Percentiles rank a stretch among this genome's conserved stretches.
Evolutionary conservation across 2,113 vertebrate species (phyloP).

Genomic region (Poeciliopsis occidentalis): DNA sequence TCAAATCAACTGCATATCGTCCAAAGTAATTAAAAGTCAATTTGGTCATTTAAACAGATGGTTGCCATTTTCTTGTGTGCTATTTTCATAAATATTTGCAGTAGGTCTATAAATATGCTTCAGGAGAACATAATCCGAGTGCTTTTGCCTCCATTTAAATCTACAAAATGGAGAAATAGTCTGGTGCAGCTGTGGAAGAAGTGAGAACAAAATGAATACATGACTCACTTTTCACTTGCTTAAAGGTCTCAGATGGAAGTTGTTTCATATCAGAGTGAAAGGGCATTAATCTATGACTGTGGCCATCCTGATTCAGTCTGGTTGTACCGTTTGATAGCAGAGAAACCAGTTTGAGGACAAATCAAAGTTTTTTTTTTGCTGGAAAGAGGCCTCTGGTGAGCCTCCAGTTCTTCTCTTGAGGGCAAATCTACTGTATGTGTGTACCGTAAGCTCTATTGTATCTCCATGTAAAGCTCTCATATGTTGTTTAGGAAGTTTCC

Average conservation of each 20-base stretch:
- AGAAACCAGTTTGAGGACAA: background rate
- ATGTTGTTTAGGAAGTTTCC: conserved; percentile 66
- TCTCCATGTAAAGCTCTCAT: conserved; percentile 74
- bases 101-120: background rate
- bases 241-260: conserved; percentile 20
- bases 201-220: background rate
- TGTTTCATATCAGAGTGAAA: conserved; percentile 31
- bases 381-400: conserved; percentile 18
- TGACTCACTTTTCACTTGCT: conserved; percentile 3
- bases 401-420: conserved; percentile 37
- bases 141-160: background rate
- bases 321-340: background rate
- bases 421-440: conserved; percentile 56
- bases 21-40: background rate
- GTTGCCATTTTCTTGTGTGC: no score
- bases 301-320: conserved; percentile 22
- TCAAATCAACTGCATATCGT: background rate
- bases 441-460: conserved; percentile 58
- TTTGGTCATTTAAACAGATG: background rate
- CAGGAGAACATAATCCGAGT: background rate
- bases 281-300: conserved; percentile 38
- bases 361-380: conserved; percentile 5
- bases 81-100: background rate
- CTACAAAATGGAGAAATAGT: background rate
- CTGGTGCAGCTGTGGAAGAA: conserved; percentile 11